Percentiles rank a stretch among this genome's conserved stretches.
Conservation (phyloP, 2,797 vertebrate genomes). For the Gymnocypris eckloni region DNA sequence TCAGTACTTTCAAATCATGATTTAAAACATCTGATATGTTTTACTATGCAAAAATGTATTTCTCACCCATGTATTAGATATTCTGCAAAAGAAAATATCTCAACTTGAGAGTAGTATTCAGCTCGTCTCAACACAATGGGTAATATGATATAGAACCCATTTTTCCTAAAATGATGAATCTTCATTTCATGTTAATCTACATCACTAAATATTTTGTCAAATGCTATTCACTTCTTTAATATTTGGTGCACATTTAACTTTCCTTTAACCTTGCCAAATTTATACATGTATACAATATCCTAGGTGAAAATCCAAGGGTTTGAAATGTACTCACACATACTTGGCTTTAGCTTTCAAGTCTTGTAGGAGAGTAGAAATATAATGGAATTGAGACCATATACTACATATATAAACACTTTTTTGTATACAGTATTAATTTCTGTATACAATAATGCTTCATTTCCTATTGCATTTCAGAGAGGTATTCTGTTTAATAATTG, state of each 20-base stretch:
- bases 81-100: not conserved
- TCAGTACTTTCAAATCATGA: not conserved
- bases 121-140: not conserved
- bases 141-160: not conserved
- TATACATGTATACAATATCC: no score
- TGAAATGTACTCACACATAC: not conserved
- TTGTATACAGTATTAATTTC: not conserved
- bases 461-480: conserved; percentile 2
- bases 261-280: not conserved
- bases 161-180: not conserved
- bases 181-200: not conserved
- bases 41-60: not conserved
- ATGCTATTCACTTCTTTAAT: not conserved
- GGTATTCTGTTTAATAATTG: conserved; percentile 5
- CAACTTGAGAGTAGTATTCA: not conserved
- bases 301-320: not conserved
- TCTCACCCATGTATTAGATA: not conserved
- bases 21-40: not conserved
- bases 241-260: not conserved
- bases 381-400: not conserved
- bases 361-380: not conserved
- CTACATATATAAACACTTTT: not conserved
- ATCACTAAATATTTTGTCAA: not conserved
- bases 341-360: not conserved
- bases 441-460: not conserved